A percentile compares a stretch with the other conserved stretches of the same genome.
phyloP scores from a whole-genome alignment of 2,888 invertebrate species.

The Cerastis leucographa region DNA sequence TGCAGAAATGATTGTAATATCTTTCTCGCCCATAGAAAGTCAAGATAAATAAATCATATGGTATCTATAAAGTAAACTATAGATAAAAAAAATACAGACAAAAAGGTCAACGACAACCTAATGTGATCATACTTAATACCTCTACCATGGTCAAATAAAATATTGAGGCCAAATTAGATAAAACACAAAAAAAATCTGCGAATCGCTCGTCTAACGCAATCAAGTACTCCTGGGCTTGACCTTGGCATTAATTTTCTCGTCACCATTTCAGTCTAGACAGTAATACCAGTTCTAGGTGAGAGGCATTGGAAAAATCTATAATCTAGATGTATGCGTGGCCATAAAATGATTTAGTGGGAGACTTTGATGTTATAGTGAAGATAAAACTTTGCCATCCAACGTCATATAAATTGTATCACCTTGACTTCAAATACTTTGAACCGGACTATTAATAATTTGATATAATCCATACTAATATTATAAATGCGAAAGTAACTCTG shows the following conservation, averaged over 20 bases:
- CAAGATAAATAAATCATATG: neutral
- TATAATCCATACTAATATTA: no score
- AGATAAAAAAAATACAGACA: neutral
- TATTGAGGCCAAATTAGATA: slow-evolving; percentile 18
- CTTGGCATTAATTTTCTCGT: slow-evolving; percentile 26
- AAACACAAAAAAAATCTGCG: slow-evolving; percentile 18
- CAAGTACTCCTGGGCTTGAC: slow-evolving; percentile 32
- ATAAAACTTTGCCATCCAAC: neutral
- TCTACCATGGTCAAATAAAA: slow-evolving; percentile 25
- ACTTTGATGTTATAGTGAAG: neutral
- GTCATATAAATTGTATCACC: no score
- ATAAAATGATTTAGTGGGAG: neutral
- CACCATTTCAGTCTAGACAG: slow-evolving; percentile 22
- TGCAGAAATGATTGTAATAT: no score
- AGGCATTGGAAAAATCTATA: neutral
- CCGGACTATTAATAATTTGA: no score
- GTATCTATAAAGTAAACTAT: no score
- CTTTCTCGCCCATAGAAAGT: neutral
- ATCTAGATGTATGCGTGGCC: neutral
- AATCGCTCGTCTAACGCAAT: slow-evolving; percentile 44
- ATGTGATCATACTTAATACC: slow-evolving; percentile 19
- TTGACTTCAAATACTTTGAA: no score
- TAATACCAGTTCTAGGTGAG: neutral
- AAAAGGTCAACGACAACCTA: slow-evolving; percentile 19
- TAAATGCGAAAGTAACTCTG: neutral